Base-by-base conservation (phyloP, 2,888 invertebrate genomes). In the Diabrotica balteata region DNA sequence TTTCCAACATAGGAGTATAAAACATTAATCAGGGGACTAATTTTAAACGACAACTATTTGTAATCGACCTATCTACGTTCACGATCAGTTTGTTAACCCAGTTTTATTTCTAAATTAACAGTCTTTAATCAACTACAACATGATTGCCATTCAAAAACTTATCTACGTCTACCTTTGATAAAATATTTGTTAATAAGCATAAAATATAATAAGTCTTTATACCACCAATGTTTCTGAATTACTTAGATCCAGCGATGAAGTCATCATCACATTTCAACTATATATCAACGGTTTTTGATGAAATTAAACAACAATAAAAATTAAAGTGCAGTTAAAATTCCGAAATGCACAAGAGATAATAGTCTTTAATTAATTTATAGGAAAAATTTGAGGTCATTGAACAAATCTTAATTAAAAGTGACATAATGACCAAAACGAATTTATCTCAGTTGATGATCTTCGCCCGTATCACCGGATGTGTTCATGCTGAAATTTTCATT, bases 281-380 rank as follows among this genome's bases (percentile, higher is more conserved):
- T 62, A 32, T 32, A 32, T 32, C 63, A 71, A 74, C 67, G 65
- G 62, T 62, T 63, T 72, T 73, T 74, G 64, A 73, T 72, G 67
- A 65, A 63, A 70, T 74, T 72, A 74, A 70, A 69, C 65, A 59
- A 68, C 72, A 70, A 74, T 74, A 75, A 72, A 66, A 75, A 73
- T 75, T 74, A 74, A 69, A 66, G 63, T 52, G 58, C 72, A 69
- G 68, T 71, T 74, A 64, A 63, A 71, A 68, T 63, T 70, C 64
- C 65, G 47, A 67, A 68, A 59, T 60, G 49, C 50, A 50, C 43
- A 58, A 62, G 61, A 64, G 67, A 71, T 67, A 63, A 64, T 66
- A 59, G 66, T 57, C 58, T 63, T 63, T 67, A 66, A 66, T 66
- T 66, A 67, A 68, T 71, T 67, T 64, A 71, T 71, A 61, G 65